Percentiles rank a stretch among this genome's conserved stretches.
phyloP scores from a whole-genome alignment of 1,140 invertebrate genomes.

The Papilio dardanus region DNA sequence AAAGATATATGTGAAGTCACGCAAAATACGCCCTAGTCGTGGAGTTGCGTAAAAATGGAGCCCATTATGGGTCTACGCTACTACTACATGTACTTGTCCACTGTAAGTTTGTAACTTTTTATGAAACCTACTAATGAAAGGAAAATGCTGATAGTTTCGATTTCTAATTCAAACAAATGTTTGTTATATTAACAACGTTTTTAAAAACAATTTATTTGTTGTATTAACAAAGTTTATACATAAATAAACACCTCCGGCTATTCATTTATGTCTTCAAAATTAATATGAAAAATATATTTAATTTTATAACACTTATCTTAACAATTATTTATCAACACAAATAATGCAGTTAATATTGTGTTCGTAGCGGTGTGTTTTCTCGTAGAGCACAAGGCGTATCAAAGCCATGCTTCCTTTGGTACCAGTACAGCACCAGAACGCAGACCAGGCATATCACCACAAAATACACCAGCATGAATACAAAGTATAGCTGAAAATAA shows the following conservation, averaged over 20 bases:
- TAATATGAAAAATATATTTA: not conserved
- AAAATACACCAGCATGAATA: conserved; percentile 63
- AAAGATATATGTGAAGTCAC: too few relatives aligned
- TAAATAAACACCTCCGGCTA: not conserved
- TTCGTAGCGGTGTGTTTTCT: conserved; percentile 48
- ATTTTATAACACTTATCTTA: not conserved
- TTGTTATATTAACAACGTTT: not conserved
- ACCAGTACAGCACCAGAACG: conserved; percentile 48
- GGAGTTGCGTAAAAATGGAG: too few relatives aligned
- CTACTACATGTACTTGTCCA: too few relatives aligned
- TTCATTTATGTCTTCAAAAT: not conserved
- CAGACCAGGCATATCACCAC: conserved; percentile 55
- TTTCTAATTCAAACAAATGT: too few relatives aligned
- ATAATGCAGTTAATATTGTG: not conserved
- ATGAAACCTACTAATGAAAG: too few relatives aligned
- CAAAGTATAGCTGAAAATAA: conserved; percentile 36
- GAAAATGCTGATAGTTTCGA: too few relatives aligned
- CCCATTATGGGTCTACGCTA: too few relatives aligned
- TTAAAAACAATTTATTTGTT: not conserved
- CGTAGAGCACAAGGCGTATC: conserved; percentile 38
- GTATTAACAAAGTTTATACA: not conserved
- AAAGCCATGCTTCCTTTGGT: conserved; percentile 45
- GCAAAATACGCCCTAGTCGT: too few relatives aligned
- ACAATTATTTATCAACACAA: not conserved
- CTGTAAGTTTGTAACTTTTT: too few relatives aligned